Evolutionary conservation across 2,113 vertebrate species (phyloP), one percentile per base, ranked within the genome.

Genomic region (Lagopus leucura): DNA sequence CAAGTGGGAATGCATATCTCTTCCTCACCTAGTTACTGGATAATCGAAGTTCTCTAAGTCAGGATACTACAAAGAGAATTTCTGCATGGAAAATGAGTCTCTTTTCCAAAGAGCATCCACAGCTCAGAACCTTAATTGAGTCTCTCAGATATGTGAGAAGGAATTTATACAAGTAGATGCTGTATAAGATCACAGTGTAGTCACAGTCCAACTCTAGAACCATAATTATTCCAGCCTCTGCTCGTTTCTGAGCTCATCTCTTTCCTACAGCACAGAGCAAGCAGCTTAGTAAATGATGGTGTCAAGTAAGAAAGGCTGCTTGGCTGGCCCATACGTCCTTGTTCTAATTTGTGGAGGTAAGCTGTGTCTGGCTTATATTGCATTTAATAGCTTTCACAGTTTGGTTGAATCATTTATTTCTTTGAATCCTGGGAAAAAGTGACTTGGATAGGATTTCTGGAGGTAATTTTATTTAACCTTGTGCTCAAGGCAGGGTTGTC

Each of bases 1-100:
- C 2, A 42, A 42, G 61, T 22, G 42, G 14, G 60, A 48, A 48
- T 63, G 5, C 3, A 0, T 14, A 2, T 10, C 5, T 73, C 13
- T 27, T 42, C 7, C 27, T 50, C 52, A 61, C 6, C 3, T 83
- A 27, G 3, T 42, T 70, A 6, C 6, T 54, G 19, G 8, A 4
- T 86, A 8, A 9, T 4, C 76, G 16, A 42, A 64, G 6, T 77
- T 18, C 16, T 84, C 19, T 52, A 1, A 5, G 0, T 28, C 38
- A 50, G 45, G 16, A 47, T 1, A 1, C 9, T 13, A 12, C 3
- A 25, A 34, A 60, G 58, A 34, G 52, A 75, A 78, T 55, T 89
- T 25, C 28, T 89, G 28, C 4, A 3, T 79, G 74, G 43, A 72
- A 43, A 43, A 65, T 48, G 57, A 25, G 3, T 17, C 43, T 0